Evolutionary conservation across 1,140 invertebrate genomes (phyloP), one percentile per base, ranked within the genome.

Genomic region (Scaptomyza pallida): DNA sequence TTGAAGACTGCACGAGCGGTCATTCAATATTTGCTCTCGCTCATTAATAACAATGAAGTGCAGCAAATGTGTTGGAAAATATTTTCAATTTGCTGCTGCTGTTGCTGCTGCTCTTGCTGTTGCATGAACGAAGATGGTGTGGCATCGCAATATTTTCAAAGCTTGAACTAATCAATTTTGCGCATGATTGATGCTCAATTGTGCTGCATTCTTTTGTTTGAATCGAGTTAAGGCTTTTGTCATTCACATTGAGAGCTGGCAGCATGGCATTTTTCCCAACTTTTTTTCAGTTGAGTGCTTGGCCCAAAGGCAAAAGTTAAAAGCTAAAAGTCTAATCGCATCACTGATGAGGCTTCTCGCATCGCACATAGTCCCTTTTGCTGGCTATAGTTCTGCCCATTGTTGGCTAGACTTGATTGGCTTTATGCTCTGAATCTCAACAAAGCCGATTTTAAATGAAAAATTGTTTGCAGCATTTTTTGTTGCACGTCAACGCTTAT

Each of bases 131-230:
- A 35, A 21, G 43, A 72, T 30, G 26, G 26, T 26, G 23, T 26
- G 23, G 23, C 23, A 26, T 4, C 6, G 5, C 8, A 0, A 30
- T 8, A 43, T 43, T 65, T 55, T 65, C 41, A 51, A 76, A 67
- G 68, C 76, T n/a, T 60, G 19, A 86, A 80, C 82, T 86, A 88
- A 86, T 85, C 81, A 85, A 85, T 85, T 85, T 85, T 85, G 47
- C 77, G 82, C 81, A 81, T 85, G 81, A 88, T 85, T 85, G 81
- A 86, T 86, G 81, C 81, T 74, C 81, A 88, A 88, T 86, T 78
- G 81, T 72, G 77, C 65, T 86, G 81, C 81, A 86, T 86, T 86
- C 80, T 86, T 74, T 77, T 82, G 62, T 77, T 79, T 67, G 51
- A 45, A 23, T 8, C 43, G 1, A 19, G 26, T 15, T 23, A 9